Conservation (phyloP, 2,888 invertebrate genomes). For the Thymelicus sylvestris region DNA sequence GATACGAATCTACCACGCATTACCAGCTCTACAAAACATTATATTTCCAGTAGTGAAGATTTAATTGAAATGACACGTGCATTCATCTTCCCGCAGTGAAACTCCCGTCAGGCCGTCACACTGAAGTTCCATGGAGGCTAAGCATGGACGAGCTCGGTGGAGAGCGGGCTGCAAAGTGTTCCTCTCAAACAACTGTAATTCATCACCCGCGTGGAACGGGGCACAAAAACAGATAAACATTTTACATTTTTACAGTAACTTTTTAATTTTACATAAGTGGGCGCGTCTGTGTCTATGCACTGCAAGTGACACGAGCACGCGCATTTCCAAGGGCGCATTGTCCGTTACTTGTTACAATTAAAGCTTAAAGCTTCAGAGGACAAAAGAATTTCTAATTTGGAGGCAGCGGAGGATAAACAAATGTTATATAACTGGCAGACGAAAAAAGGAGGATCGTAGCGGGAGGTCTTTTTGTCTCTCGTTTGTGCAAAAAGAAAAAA, state of each 20-base stretch:
- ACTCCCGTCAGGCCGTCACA: too few relatives aligned
- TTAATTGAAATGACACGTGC: too few relatives aligned
- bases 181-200: slow-evolving; percentile 3
- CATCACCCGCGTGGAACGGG: neutral
- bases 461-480: slow-evolving; percentile 56
- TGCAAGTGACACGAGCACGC: slow-evolving; percentile 24
- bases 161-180: neutral
- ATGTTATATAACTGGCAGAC: slow-evolving; percentile 68
- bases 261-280: slow-evolving; percentile 36
- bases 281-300: slow-evolving; percentile 7
- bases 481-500: slow-evolving; percentile 50
- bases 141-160: neutral
- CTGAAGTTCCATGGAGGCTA: neutral
- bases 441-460: slow-evolving; percentile 61
- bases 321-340: slow-evolving; percentile 52
- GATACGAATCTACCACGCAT: too few relatives aligned
- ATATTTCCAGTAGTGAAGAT: too few relatives aligned
- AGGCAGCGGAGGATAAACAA: slow-evolving; percentile 73
- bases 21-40: too few relatives aligned
- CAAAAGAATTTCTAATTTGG: slow-evolving; percentile 80
- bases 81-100: too few relatives aligned
- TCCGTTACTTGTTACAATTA: slow-evolving; percentile 72
- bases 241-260: slow-evolving; percentile 18
- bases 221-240: slow-evolving; percentile 12
- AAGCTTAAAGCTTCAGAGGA: slow-evolving; percentile 70